Conservation (phyloP, 2,113 vertebrate species). For the Chunga burmeisteri region DNA sequence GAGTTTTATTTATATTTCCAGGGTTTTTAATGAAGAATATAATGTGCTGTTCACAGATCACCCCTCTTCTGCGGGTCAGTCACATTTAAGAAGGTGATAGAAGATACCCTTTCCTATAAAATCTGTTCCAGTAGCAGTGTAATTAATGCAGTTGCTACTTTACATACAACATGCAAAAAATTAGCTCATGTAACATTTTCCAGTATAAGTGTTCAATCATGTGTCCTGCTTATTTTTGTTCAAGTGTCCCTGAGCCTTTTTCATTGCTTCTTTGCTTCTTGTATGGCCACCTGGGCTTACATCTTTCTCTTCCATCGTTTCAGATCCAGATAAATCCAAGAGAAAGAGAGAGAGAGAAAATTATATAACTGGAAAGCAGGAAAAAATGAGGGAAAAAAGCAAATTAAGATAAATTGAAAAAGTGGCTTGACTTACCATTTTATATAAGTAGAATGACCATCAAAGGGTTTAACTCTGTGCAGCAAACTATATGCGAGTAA, state of each 20-base stretch:
- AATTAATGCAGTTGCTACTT: not conserved
- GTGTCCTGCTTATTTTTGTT: not conserved
- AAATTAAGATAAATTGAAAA: not conserved
- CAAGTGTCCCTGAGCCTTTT: not conserved
- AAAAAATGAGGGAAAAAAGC: not conserved
- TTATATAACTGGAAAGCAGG: not conserved
- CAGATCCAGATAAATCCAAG: not conserved
- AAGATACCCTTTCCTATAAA: not conserved
- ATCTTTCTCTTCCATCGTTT: not conserved
- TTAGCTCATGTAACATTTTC: not conserved
- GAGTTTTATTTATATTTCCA: not conserved
- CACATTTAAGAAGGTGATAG: not conserved
- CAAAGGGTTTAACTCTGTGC: not conserved
- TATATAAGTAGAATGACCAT: not conserved
- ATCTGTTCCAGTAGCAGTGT: not conserved
- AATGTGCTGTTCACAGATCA: not conserved
- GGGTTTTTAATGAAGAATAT: not conserved
- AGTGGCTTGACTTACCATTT: constrained; percentile 8
- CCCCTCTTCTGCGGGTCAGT: not conserved
- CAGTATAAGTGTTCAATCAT: not conserved
- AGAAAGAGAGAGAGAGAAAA: not conserved
- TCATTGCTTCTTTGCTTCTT: not conserved
- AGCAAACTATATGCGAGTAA: not conserved
- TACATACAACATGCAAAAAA: not conserved
- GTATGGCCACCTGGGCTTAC: not conserved